These are phyloP conservation scores for Zelleria hepariella DNA, from an alignment of 2,888 invertebrate genomes.

Conservation along the genomic window DNA sequence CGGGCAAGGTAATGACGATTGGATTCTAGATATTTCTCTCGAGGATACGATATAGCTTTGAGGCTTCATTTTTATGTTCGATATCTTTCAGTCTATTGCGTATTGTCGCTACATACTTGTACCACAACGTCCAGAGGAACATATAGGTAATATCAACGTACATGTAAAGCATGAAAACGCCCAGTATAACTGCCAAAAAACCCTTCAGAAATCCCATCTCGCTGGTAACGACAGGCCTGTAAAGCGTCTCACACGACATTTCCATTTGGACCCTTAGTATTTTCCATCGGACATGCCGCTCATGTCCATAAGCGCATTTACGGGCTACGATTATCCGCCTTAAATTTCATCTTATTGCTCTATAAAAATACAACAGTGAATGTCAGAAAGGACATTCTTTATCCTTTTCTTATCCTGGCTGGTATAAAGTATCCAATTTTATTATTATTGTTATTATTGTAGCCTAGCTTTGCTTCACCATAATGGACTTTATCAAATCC, in stretches of 20 bases:
- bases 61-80: background rate
- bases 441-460: too few relatives aligned
- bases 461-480: too few relatives aligned
- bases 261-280: background rate
- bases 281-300: slow-evolving; percentile 26
- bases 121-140: too few relatives aligned
- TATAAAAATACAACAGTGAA: slow-evolving; percentile 48
- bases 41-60: background rate
- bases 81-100: background rate
- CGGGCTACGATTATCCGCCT: slow-evolving; percentile 47
- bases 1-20: background rate
- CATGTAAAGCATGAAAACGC: too few relatives aligned
- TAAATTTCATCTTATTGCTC: slow-evolving; percentile 47
- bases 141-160: too few relatives aligned
- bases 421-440: too few relatives aligned
- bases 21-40: background rate
- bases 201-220: background rate
- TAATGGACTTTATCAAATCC: too few relatives aligned
- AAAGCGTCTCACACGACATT: background rate
- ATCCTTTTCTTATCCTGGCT: too few relatives aligned
- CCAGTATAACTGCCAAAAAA: too few relatives aligned
- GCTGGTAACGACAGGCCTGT: background rate
- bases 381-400: slow-evolving; percentile 12
- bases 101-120: too few relatives aligned
- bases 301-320: slow-evolving; percentile 41